phyloP scores from a whole-genome alignment of 2,888 invertebrate genomes.

The Steromphala cineraria region DNA sequence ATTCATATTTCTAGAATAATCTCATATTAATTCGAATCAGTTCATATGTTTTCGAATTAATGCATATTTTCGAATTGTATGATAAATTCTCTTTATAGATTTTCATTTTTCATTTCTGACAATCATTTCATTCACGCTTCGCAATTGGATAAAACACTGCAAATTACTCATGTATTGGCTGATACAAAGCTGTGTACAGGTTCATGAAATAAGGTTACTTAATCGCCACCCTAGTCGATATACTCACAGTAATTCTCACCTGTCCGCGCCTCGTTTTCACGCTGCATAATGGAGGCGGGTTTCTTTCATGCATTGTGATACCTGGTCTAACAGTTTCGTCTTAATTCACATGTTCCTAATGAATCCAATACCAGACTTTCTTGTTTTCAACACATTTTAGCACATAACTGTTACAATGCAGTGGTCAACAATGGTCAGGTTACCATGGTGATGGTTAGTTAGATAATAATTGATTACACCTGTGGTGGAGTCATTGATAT shows the following conservation, averaged over 20 bases:
- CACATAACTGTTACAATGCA: not conserved
- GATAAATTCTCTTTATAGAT: no score
- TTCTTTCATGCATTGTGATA: not conserved
- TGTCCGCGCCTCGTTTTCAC: not conserved
- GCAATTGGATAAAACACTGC: no score
- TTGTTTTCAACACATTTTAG: not conserved
- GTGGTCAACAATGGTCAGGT: not conserved
- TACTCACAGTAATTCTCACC: not conserved
- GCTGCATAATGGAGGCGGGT: not conserved
- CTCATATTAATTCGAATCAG: no score
- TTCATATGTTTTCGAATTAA: no score
- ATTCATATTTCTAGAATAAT: no score
- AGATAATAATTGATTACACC: not conserved
- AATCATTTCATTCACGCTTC: no score
- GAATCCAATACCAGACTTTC: not conserved
- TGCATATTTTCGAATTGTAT: no score
- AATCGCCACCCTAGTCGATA: not conserved
- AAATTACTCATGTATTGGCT: no score
- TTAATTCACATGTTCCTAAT: not conserved
- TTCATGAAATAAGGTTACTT: no score
- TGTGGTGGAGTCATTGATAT: not conserved
- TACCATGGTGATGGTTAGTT: not conserved
- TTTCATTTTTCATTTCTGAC: no score
- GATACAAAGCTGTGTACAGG: no score
- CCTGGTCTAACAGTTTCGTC: not conserved